Evolutionary conservation across 1,140 invertebrate species (phyloP).

Genomic region (Hycleus cichorii): DNA sequence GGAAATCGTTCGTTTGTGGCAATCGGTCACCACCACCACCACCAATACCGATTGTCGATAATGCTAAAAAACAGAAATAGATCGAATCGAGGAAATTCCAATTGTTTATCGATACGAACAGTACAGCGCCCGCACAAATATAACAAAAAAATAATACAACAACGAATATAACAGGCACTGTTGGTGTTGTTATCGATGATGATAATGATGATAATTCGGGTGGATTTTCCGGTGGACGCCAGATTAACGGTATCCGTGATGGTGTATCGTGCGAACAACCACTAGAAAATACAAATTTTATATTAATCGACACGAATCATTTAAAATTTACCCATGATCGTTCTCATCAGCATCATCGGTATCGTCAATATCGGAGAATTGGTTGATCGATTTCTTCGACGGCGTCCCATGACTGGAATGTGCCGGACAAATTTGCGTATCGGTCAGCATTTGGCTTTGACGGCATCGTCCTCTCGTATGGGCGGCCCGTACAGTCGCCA

Average conservation of each 20-base stretch:
- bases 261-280: conserved; percentile 60
- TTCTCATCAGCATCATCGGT: conserved; percentile 40
- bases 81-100: conserved; percentile 77
- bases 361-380: conserved; percentile 34
- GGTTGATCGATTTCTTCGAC: conserved; percentile 19
- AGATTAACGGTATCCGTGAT: conserved; percentile 62
- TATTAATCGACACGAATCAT: background rate
- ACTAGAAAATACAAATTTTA: conserved; percentile 40
- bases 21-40: conserved; percentile 52
- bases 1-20: conserved; percentile 56
- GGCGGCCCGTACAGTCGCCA: conserved; percentile 35
- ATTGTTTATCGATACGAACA: conserved; percentile 64
- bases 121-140: conserved; percentile 61
- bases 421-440: conserved; percentile 29
- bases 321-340: conserved; percentile 35
- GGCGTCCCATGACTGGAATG: conserved; percentile 29
- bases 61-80: conserved; percentile 83
- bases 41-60: conserved; percentile 81
- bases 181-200: conserved; percentile 38
- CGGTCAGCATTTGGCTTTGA: conserved; percentile 33
- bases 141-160: conserved; percentile 61
- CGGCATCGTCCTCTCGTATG: conserved; percentile 35
- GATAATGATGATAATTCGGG: conserved; percentile 36
- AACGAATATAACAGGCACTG: conserved; percentile 65
- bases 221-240: conserved; percentile 37